Base-by-base conservation (phyloP, 2,888 invertebrate species). In the Plebejus melissa region DNA sequence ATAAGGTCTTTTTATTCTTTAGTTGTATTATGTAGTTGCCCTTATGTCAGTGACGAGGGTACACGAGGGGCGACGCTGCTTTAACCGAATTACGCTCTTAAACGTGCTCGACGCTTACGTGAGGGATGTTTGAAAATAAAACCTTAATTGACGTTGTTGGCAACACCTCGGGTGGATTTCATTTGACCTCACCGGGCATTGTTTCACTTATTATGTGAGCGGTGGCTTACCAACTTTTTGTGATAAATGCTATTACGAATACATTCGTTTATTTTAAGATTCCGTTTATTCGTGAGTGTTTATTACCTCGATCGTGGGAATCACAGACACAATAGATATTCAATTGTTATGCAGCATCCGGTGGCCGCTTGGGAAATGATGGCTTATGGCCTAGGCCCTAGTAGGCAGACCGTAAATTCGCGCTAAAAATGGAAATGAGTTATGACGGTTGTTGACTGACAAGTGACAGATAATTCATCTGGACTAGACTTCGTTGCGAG, bases 21-120 rank as follows among this genome's bases (percentile, higher is more conserved):
- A 75, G 76, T 78, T 79, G 78, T 81, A 79, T 77, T 80, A 77
- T 86, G 84, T 83, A 82, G 82, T 83, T 81, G 83, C 83, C 84
- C 85, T 86, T 84, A 82, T 85, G 83, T 81, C 79, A 79, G 81
- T 88, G 90, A 90, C 85, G 83, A 89, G 89, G 90, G 90, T 88
- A 86, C 86, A 90, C 85, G 84, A 85, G 84, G 87, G 87, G 81
- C 81, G 82, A 76, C 75, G 83, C 85, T 83, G 82, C 83, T 84
- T 82, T 83, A 82, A 86, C 83, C 86, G 83, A 89, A 86, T 86
- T 87, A 85, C 74, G 76, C 74, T 76, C 77, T 79, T 75, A 60
- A 76, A 76, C 75, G 75, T 77, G 75, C 77, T 74, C 60, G 74
- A 77, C 72, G 41, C 70, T 70, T 71, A 75, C 41, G 58, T 58